Base-by-base conservation (phyloP, 2,888 invertebrate species). In the Steinernema carpocapsae region DNA sequence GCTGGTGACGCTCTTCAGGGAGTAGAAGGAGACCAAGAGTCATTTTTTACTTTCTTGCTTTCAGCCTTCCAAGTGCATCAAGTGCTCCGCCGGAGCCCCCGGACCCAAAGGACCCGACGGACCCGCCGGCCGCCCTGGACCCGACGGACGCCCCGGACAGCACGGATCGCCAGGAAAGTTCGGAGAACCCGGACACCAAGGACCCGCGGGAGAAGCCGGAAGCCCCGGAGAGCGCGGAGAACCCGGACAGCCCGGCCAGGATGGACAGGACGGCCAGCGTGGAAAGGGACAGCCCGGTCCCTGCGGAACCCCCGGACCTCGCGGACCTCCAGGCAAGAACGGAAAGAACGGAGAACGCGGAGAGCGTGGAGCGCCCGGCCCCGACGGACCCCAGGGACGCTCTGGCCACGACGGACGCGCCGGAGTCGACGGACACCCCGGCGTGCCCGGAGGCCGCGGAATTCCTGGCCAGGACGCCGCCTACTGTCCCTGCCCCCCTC, bases 171-270 rank as follows among this genome's bases (percentile, higher is more conserved):
- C 48, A 14, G 75, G 75, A 14, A 32, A 10, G 37, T 64, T 26
- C 1, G 75, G 75, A 0, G 56, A 32, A 19, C 72, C 51, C 42
- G 72, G 72, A 10, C 19, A 32, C 29, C 37, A 77, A 10, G 82
- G 83, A 77, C 76, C 76, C 46, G 75, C 77, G 2, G 82, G 74
- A 24, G 14, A 29, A 6, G 51, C 22, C 2, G 74, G 72, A 14
- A 75, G 17, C 14, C 46, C 72, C 37, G 71, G 74, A 29, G 0
- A 26, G 0, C 22, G 24, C 22, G 71, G 72, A 0, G 17, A 46
- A 17, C 52, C 71, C n/a, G 72, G 72, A 29, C 45, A 48, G 43
- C 59, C 59, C 43, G 74, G 72, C 17, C 42, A 46, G 17, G 42
- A 56, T 42, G 75, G 75, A 48, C 1, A 26, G n/a, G 32, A 32